Base-by-base conservation (phyloP, 2,797 vertebrate species). In the Kryptopterus vitreolus region DNA sequence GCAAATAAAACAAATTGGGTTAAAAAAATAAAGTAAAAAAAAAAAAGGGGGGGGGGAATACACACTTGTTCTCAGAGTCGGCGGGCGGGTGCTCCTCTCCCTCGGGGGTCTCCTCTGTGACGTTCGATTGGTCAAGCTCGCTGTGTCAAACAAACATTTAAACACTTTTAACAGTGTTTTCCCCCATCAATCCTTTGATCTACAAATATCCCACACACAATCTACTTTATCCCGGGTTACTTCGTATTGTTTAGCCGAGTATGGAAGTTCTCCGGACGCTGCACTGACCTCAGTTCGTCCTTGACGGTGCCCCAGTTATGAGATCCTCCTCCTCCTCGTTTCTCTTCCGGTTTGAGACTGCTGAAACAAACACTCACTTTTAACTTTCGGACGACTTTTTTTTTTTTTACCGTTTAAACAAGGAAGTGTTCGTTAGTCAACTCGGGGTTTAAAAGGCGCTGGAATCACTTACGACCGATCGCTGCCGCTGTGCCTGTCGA, bases 271-370 rank as follows among this genome's bases (percentile, higher is more conserved):
- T 43, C 22, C 16, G 26, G 50, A 26, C 33, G n/a, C 29, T 74
- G 4, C 87, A 95, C 96, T 95, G 89, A 98, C 98, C 95, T 98
- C 73, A 99, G 86, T 79, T 99, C 98, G 83, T 99, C 98, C 93
- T 99, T 99, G 90, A 98, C 97, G 46, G 95, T 99, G 86, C 98
- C 98, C 98, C 98, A 99, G 94, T 99, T 99, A 94, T 99, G 98
- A 58, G 97, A 96, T 90, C 98, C 97, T 79, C 97, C 95, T 84
- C 98, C 98, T 18, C 98, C 98, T 76, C 97, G 96, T 88, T 99
- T 99, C 89, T 99, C 98, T 88, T 99, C 98, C 24, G 95, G 95
- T 93, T 96, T 99, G 88, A 96, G 93, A 90, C 97, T 95, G 94
- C 98, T 99, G 95, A 95, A 97, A 95, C 94, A 95, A 93, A 84